These are phyloP conservation scores for Margaritifera margaritifera DNA, from an alignment of 2,888 invertebrate species.

Conservation along the genomic window DNA sequence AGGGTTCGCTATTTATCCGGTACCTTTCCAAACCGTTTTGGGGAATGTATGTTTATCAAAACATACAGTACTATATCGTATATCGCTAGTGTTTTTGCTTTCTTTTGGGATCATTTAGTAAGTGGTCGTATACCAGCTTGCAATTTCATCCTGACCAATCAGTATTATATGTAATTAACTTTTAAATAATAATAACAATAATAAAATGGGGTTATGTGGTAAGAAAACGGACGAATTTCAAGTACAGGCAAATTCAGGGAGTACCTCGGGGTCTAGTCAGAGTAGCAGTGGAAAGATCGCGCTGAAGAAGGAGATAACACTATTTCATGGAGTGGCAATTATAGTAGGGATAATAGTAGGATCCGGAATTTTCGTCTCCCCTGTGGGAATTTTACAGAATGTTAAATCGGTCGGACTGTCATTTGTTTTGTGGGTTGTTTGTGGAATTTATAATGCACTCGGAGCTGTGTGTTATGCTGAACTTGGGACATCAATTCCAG, in stretches of 20 bases:
- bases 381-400: slow-evolving; percentile 87
- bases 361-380: slow-evolving; percentile 95
- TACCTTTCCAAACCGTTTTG: no score
- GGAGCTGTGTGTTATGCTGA: slow-evolving; percentile 94
- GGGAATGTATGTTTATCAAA: no score
- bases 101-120: no score
- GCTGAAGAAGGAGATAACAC: slow-evolving; percentile 88
- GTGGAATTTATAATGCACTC: slow-evolving; percentile 83
- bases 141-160: no score
- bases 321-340: slow-evolving; percentile 91
- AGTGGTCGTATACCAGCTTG: no score
- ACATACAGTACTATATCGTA: no score
- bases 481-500: slow-evolving; percentile 88
- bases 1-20: no score
- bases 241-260: slow-evolving; percentile 12
- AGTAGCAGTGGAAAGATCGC: slow-evolving; percentile 67
- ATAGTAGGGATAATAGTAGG: slow-evolving; percentile 96
- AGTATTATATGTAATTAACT: no score
- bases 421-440: slow-evolving; percentile 90
- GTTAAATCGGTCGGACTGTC: slow-evolving; percentile 84
- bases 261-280: background rate
- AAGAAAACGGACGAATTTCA: slow-evolving; percentile 14
- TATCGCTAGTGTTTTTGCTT: no score
- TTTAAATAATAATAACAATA: background rate
- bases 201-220: slow-evolving; percentile 15